phyloP scores from a whole-genome alignment of 2,888 invertebrate species.

The Stenichneumon culpator region DNA sequence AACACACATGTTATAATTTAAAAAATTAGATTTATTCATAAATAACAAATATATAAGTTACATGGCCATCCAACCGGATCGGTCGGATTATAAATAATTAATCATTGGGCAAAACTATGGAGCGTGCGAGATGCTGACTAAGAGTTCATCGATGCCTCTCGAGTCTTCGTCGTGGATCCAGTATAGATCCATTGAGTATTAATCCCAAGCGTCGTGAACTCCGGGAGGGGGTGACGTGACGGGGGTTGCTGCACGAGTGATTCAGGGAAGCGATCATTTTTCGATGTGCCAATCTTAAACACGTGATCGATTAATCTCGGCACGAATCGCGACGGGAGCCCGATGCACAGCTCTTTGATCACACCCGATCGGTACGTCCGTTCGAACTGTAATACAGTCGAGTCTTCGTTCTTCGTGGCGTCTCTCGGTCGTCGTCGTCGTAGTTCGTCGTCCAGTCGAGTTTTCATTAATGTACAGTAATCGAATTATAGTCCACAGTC shows the following conservation, averaged over 20 bases:
- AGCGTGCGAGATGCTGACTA: conserved; percentile 77
- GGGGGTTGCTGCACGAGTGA: conserved; percentile 64
- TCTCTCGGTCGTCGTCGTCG: conserved; percentile 38
- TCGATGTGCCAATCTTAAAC: conserved; percentile 3
- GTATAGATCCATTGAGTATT: conserved; percentile 40
- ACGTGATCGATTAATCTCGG: conserved; percentile 43
- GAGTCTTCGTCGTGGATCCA: conserved; percentile 30
- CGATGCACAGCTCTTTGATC: conserved; percentile 55
- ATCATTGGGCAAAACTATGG: conserved; percentile 78
- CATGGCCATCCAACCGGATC: conserved; percentile 74
- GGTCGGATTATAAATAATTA: conserved; percentile 78
- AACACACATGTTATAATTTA: conserved; percentile 67
- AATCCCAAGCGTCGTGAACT: conserved; percentile 57
- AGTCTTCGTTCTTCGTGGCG: conserved; percentile 50
- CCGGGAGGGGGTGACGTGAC: conserved; percentile 31
- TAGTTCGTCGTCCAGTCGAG: conserved; percentile 25
- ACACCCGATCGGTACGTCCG: conserved; percentile 54
- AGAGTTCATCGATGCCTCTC: conserved; percentile 71
- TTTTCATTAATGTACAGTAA: conserved; percentile 11
- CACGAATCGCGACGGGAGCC: conserved; percentile 41
- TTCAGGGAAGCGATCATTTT: conserved; percentile 49
- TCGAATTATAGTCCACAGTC: conserved; percentile 34
- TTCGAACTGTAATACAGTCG: conserved; percentile 38
- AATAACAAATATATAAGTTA: conserved; percentile 82
- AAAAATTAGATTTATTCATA: conserved; percentile 80